Evolutionary conservation across 1,140 invertebrate species (phyloP).

Genomic region (Archegozetes longisetosus): DNA sequence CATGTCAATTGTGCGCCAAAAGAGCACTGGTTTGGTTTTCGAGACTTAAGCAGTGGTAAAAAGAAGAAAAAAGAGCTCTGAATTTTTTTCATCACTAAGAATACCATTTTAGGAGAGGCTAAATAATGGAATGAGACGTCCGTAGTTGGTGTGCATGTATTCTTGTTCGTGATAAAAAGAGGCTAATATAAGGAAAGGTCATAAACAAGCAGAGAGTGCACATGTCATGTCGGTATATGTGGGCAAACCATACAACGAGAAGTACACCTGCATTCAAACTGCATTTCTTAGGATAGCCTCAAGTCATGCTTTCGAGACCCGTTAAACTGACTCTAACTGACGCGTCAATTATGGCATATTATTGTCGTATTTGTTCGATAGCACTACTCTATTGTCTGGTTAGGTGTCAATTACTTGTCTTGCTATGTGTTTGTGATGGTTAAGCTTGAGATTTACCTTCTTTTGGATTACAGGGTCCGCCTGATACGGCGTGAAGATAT

Average conservation of each 20-base stretch:
- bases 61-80: background rate
- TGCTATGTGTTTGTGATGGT: too few relatives aligned
- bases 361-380: too few relatives aligned
- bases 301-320: too few relatives aligned
- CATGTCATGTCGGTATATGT: background rate
- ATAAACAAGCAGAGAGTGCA: background rate
- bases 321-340: too few relatives aligned
- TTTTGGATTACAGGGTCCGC: slow-evolving; percentile 40
- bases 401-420: too few relatives aligned
- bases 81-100: background rate
- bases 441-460: too few relatives aligned
- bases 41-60: too few relatives aligned
- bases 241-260: background rate
- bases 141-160: background rate
- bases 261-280: background rate
- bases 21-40: background rate
- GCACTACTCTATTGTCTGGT: too few relatives aligned
- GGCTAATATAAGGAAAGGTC: background rate
- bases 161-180: background rate
- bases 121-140: background rate
- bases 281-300: too few relatives aligned
- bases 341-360: too few relatives aligned
- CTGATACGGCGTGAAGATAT: slow-evolving; percentile 54
- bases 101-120: background rate
- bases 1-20: background rate